Evolutionary conservation across 2,888 invertebrate genomes (phyloP), one percentile per base, ranked within the genome.

Genomic region (Drosophila birchii): DNA sequence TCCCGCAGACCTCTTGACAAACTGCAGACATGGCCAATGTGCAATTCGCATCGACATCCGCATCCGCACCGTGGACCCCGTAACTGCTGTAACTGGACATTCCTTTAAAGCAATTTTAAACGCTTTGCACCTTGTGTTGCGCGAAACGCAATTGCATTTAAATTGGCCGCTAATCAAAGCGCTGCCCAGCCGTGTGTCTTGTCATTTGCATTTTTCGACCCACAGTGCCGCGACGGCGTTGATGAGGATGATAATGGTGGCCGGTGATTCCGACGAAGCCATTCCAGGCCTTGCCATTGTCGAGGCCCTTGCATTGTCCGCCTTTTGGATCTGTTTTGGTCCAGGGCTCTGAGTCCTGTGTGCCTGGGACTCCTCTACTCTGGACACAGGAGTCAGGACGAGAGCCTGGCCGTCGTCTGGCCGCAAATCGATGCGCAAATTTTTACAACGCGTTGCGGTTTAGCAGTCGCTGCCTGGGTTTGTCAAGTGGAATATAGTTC

Each of bases 381-480:
- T 38, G 57, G 55, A 20, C 55, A 45, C 55, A 45, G 45, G 53
- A 73, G 56, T 45, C 62, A 45, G 73, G 57, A 72, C 38, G 49
- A 49, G 16, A 39, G 57, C 63, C 73, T 47, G 56, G 45, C 23
- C 64, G 80, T 62, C 67, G 88, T 87, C 88, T 84, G 83, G 86
- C 88, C 83, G 79, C 86, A 86, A 84, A 84, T 84, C 83, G 83
- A 84, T 86, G 88, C 77, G 83, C 80, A 84, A 86, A 84, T 84
- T 84, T 88, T 84, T 84, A 88, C 86, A 88, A 73, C 59, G 77
- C 75, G 71, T 70, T 84, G 83, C 75, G 86, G 83, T 84, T 88
- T 88, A 88, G 83, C 75, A 70, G 77, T 55, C 70, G 74, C 71
- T 70, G 73, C 32, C 51, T 59, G 53, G 51, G 39, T 57, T 68